phyloP scores from a whole-genome alignment of 2,888 invertebrate species.

The Yponomeuta plumbellus region DNA sequence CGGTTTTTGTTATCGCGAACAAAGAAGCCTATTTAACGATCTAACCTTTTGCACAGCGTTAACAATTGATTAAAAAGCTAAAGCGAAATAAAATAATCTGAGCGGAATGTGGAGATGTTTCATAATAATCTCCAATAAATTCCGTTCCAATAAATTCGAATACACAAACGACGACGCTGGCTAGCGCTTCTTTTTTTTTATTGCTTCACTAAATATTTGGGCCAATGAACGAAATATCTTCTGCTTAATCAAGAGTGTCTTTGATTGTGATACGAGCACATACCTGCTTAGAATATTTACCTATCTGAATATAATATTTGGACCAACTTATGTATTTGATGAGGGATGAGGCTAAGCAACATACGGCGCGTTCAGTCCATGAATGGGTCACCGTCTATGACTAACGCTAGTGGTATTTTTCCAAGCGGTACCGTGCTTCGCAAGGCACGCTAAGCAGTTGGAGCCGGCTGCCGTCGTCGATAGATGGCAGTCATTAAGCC shows the following conservation, averaged over 20 bases:
- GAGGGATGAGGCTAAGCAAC: too few species aligned
- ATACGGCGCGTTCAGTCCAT: too few species aligned
- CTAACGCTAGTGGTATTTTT: too few species aligned
- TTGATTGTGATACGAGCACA: neutral
- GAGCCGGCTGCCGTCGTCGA: too few species aligned
- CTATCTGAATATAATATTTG: too few species aligned
- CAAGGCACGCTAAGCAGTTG: too few species aligned
- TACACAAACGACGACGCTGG: neutral
- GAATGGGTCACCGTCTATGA: too few species aligned
- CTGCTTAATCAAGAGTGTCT: neutral
- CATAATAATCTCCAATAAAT: neutral
- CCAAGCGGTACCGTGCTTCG: too few species aligned
- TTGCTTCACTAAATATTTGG: conserved; percentile 8
- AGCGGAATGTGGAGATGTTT: neutral
- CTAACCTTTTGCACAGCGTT: neutral
- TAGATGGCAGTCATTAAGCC: too few species aligned
- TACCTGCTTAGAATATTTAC: neutral
- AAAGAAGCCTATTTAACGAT: neutral
- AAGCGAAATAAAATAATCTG: neutral
- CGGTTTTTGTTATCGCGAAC: too few species aligned
- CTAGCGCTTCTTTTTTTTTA: neutral
- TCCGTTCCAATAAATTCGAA: conserved; percentile 3
- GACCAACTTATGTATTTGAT: too few species aligned
- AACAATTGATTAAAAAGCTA: neutral
- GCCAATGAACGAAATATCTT: conserved; percentile 6